These are phyloP conservation scores for Kryptolebias marmoratus DNA, from an alignment of 2,113 vertebrate species.

Conservation along the genomic window DNA sequence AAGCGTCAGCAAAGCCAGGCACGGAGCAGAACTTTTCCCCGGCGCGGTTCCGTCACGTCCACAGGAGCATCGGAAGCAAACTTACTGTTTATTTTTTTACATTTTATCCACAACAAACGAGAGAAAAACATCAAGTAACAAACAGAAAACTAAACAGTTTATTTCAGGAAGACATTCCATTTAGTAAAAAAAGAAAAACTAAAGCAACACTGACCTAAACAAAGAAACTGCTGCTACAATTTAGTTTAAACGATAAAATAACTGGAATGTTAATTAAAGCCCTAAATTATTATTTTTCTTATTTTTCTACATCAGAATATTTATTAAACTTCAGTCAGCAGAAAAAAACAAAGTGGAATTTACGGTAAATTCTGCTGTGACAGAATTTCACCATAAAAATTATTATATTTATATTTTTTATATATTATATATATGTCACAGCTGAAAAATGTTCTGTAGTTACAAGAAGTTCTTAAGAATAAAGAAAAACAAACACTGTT, in stretches of 20 bases:
- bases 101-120: not conserved
- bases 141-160: not conserved
- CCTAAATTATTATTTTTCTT: not conserved
- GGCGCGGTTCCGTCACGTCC: not conserved
- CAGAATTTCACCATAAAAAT: no score
- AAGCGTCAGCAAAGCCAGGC: conserved; percentile 8
- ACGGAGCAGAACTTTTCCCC: not conserved
- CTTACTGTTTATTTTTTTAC: not conserved
- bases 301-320: not conserved
- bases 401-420: no score
- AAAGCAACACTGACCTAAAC: not conserved
- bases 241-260: not conserved
- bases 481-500: no score
- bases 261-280: conserved; percentile 15
- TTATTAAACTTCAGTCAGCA: not conserved
- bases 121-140: not conserved
- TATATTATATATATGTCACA: no score
- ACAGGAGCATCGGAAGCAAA: not conserved
- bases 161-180: not conserved
- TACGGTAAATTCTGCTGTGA: no score
- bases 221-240: not conserved
- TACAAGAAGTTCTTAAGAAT: no score
- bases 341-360: no score
- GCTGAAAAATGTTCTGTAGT: no score
- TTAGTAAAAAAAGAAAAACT: not conserved